Evolutionary conservation across 2,797 vertebrate genomes (phyloP), one percentile per base, ranked within the genome.

Genomic region (Pseudomugil gertrudae): DNA sequence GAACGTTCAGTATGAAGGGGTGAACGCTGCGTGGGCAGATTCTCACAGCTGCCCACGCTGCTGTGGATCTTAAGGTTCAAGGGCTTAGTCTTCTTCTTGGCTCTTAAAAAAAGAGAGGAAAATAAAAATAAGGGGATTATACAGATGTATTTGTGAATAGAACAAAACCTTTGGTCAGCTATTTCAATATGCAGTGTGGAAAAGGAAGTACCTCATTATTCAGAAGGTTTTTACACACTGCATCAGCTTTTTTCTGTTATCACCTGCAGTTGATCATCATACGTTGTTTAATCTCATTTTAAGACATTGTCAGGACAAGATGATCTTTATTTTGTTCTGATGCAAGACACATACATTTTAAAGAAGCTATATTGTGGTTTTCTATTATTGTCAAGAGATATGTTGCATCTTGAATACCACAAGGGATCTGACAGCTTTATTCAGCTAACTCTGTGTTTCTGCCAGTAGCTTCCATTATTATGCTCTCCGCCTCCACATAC

Each of bases 31-130:
- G 95, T 94, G 0, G 98, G 97, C 79, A 99, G 95, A 87, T 99
- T 99, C 92, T 99, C 98, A 0, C 98, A 99, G 92, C 98, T 99
- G 63, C 98, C 98, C 91, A 97, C 96, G 0, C 95, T 97, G 94
- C 94, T 97, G 91, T 98, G 95, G 92, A 99, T 98, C 94, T 98
- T 98, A 88, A 99, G 96, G 94, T 98, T 98, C 92, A 99, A 84
- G 72, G 97, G 97, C 71, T 98, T 99, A 91, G 94, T 96, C 92
- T 97, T 99, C 93, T 98, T 99, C 95, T 98, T 98, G 76, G 93
- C 92, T 93, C 98, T 99, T 90, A 59, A 75, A 35, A 70, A 3
- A 74, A 57, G 52, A 67, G 35, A 66, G 68, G 11, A 51, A 21
- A 29, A 29, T 29, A 29, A 29, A 29, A 29, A 29, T 29, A 29